Evolutionary conservation across 64 coral and sea anemone genomes (phyloP).

Genomic region (Pachyseris speciosa): DNA sequence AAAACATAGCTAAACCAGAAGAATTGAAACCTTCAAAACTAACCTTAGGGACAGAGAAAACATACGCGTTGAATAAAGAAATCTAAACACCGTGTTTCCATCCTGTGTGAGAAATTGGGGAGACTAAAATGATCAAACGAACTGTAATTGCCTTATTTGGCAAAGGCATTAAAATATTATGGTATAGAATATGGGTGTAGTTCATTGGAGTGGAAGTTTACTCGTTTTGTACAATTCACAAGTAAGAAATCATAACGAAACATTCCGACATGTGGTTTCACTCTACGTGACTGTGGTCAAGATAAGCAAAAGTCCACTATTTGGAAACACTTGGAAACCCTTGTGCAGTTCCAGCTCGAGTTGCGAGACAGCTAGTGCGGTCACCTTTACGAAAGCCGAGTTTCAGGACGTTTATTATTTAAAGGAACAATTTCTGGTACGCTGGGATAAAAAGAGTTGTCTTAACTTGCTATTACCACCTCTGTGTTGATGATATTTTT

Average conservation of each 20-base stretch:
- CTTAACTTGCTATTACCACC: neutral
- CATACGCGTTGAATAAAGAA: neutral
- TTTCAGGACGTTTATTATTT: too few species aligned
- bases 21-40: neutral
- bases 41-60: neutral
- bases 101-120: too few species aligned
- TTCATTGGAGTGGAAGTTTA: neutral
- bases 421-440: neutral
- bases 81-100: neutral
- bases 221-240: neutral
- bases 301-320: too few species aligned
- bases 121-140: neutral
- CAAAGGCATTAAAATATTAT: conserved; percentile 16
- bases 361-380: too few species aligned
- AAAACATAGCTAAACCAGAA: neutral
- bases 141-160: neutral
- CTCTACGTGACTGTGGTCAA: too few species aligned
- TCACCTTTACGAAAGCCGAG: neutral
- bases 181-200: conserved; percentile 1
- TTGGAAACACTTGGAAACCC: too few species aligned
- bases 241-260: neutral
- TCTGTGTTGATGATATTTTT: neutral
- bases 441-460: neutral
- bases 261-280: too few species aligned
- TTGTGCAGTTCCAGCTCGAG: neutral